phyloP scores from a whole-genome alignment of 2,113 vertebrate species.

The Epinephelus moara region DNA sequence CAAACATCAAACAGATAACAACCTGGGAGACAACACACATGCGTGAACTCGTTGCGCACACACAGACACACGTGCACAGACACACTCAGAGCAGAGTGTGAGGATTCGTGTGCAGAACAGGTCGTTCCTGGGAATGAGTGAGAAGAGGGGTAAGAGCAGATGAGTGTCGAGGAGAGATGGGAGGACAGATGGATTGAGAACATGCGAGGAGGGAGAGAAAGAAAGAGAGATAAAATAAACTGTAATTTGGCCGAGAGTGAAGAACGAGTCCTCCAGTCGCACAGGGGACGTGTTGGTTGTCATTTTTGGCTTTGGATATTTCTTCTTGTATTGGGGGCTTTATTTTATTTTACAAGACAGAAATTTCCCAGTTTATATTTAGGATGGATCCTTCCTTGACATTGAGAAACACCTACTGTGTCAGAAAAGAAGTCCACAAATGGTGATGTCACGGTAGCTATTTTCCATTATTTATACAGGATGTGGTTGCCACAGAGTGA shows the following conservation, averaged over 20 bases:
- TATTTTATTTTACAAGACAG: background rate
- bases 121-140: constrained; percentile 45
- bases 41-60: background rate
- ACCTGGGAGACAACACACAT: constrained; percentile 52
- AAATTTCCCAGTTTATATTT: background rate
- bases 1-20: constrained; percentile 72
- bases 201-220: background rate
- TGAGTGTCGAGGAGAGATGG: constrained; percentile 38
- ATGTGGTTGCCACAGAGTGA: background rate
- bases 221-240: background rate
- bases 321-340: background rate
- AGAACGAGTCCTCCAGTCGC: background rate
- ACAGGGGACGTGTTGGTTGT: background rate
- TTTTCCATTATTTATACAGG: background rate
- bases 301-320: background rate
- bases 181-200: constrained; percentile 65
- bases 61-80: background rate
- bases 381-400: too few relatives aligned
- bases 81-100: constrained; percentile 20
- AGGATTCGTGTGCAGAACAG: constrained; percentile 44
- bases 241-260: background rate
- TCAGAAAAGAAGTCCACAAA: too few relatives aligned
- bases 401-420: too few relatives aligned
- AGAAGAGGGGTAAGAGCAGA: constrained; percentile 45
- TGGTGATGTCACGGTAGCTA: too few relatives aligned